These are phyloP conservation scores for Anagyrus pseudococci DNA, from an alignment of 2,888 invertebrate species.

Conservation along the genomic window DNA sequence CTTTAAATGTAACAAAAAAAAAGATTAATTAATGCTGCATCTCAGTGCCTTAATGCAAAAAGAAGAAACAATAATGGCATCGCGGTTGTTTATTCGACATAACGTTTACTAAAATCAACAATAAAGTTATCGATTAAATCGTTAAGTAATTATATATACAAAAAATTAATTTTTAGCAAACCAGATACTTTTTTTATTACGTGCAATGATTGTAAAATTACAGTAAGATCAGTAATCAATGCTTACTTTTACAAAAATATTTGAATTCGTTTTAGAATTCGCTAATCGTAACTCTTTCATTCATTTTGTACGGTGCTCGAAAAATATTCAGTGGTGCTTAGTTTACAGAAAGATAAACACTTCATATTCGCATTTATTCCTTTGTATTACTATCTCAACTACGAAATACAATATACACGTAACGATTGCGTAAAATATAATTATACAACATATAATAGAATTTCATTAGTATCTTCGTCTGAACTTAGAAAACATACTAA, in stretches of 20 bases:
- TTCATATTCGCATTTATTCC: conserved; percentile 6
- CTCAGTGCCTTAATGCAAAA: conserved; percentile 52
- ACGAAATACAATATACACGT: too few relatives aligned
- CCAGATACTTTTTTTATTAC: too few relatives aligned
- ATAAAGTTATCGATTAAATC: too few relatives aligned
- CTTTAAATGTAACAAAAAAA: conserved; percentile 1
- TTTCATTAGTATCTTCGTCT: too few relatives aligned
- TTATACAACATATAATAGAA: too few relatives aligned
- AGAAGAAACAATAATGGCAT: conserved; percentile 8
- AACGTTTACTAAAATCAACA: conserved; percentile 33
- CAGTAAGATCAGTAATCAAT: too few relatives aligned
- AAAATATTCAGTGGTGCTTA: conserved; percentile 50
- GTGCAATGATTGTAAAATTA: too few relatives aligned
- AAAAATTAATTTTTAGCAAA: too few relatives aligned
- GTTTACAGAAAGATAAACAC: neutral
- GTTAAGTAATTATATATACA: too few relatives aligned
- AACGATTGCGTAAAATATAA: too few relatives aligned
- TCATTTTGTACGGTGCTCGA: conserved; percentile 47
- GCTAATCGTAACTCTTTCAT: conserved; percentile 7
- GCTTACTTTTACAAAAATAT: conserved; percentile 12
- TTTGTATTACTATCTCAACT: conserved; percentile 2
- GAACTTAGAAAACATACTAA: too few relatives aligned
- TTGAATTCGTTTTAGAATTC: conserved; percentile 50
- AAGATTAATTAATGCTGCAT: conserved; percentile 22
- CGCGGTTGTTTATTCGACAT: conserved; percentile 1